Conservation (phyloP, 2,888 invertebrate species). For the Drosophila tripunctata region DNA sequence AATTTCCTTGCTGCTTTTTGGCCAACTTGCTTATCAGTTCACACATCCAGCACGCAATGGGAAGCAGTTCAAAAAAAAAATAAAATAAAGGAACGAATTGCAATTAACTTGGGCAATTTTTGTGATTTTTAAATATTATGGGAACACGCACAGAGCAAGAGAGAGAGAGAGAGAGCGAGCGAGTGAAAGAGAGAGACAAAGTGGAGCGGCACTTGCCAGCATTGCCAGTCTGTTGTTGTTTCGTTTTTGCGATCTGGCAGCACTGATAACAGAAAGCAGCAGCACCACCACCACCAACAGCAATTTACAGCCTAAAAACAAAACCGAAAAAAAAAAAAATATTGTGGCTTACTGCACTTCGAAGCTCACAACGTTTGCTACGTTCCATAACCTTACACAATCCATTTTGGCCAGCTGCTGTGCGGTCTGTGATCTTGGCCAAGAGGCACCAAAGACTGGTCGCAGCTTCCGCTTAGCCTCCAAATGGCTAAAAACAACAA, state of each 20-base stretch:
- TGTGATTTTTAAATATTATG: constrained; percentile 79
- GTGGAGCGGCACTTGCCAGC: constrained; percentile 52
- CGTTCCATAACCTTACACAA: constrained; percentile 70
- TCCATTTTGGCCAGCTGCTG: constrained; percentile 35
- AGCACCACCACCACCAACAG: constrained; percentile 13
- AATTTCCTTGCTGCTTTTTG: constrained; percentile 10
- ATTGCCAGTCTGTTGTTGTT: constrained; percentile 24
- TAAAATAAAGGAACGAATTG: constrained; percentile 45
- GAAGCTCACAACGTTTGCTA: not conserved
- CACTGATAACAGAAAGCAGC: constrained; percentile 55
- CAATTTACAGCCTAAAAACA: constrained; percentile 53
- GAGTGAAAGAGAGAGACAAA: constrained; percentile 7
- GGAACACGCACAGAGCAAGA: constrained; percentile 70
- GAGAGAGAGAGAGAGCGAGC: constrained; percentile 1
- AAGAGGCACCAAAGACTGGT: constrained; percentile 43
- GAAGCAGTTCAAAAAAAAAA: not conserved
- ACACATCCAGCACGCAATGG: constrained; percentile 64
- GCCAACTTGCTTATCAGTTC: constrained; percentile 51
- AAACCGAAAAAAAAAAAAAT: too few relatives aligned
- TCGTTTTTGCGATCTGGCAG: constrained; percentile 51
- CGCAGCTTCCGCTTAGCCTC: constrained; percentile 65
- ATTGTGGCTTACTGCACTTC: constrained; percentile 35
- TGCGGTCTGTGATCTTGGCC: constrained; percentile 63
- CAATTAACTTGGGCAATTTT: constrained; percentile 75
- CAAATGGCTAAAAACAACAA: constrained; percentile 10